phyloP scores from a whole-genome alignment of 1,140 invertebrate species.

The Trichonephila inaurata region DNA sequence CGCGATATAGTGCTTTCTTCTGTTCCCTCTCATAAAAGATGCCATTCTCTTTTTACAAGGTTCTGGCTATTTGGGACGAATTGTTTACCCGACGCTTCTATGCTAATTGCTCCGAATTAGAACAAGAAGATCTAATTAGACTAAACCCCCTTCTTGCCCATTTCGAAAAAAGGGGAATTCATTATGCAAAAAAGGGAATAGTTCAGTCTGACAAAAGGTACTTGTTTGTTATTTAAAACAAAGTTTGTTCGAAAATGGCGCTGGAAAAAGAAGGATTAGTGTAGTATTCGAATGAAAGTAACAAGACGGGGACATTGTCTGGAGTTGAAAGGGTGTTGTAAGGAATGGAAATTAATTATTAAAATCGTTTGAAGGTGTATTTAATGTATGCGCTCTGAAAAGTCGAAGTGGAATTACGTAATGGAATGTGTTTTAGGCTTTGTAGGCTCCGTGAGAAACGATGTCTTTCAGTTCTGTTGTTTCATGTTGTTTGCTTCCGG shows the following conservation, averaged over 20 bases:
- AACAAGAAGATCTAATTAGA: constrained; percentile 18
- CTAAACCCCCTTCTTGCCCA: background rate
- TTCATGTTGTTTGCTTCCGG: background rate
- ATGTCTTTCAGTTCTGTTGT: background rate
- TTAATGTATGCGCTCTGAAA: background rate
- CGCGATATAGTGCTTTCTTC: constrained; percentile 1
- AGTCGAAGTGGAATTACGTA: background rate
- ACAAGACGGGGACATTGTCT: background rate
- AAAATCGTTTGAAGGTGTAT: background rate
- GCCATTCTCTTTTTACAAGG: constrained; percentile 20
- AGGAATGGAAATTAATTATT: constrained; percentile 15
- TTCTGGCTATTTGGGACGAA: constrained; percentile 9
- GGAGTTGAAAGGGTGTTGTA: constrained; percentile 12
- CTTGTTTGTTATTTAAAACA: constrained; percentile 20
- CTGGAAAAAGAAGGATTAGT: constrained; percentile 32
- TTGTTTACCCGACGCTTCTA: background rate
- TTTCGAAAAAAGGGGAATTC: background rate
- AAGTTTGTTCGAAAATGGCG: constrained; percentile 1
- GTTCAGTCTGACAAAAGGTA: background rate
- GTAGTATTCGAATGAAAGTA: background rate
- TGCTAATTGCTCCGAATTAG: constrained; percentile 51
- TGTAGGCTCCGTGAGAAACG: background rate
- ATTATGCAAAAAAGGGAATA: constrained; percentile 30
- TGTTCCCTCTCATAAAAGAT: background rate
- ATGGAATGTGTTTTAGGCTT: background rate